Conservation (phyloP, 2,113 vertebrate species). For the Sinocyclocheilus grahami region DNA sequence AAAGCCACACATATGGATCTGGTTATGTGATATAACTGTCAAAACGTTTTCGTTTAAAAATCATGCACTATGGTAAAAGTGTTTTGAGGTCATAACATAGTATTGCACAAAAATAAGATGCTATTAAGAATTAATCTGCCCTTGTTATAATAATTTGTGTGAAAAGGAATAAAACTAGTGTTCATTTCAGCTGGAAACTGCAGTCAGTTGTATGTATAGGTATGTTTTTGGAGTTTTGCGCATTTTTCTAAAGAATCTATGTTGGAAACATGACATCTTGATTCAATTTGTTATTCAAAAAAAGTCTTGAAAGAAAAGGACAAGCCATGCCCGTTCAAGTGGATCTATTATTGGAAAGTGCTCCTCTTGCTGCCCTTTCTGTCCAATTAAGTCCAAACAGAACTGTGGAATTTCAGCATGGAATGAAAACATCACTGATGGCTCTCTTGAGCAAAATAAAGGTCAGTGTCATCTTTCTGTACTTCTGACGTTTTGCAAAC, state of each 20-base stretch:
- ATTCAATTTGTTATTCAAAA: not conserved
- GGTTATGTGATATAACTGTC: not conserved
- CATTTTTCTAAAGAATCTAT: not conserved
- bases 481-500: not conserved
- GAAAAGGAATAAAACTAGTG: not conserved
- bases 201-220: not conserved
- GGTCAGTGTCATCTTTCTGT: conserved; percentile 13
- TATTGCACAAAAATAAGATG: not conserved
- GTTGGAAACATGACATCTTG: not conserved
- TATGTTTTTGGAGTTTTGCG: not conserved
- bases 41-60: not conserved
- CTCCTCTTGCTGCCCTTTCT: conserved; percentile 28
- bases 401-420: not conserved
- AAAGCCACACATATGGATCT: not conserved
- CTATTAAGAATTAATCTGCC: not conserved
- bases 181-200: not conserved
- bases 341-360: conserved; percentile 17
- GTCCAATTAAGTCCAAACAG: conserved; percentile 35
- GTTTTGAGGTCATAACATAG: not conserved
- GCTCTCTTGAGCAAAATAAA: conserved; percentile 20
- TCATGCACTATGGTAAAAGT: no score
- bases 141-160: not conserved
- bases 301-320: not conserved
- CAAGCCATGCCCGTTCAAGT: not conserved
- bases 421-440: conserved; percentile 32